Evolutionary conservation across 2,113 vertebrate species (phyloP), one percentile per base, ranked within the genome.

Genomic region (Rhinopithecus roxellana): DNA sequence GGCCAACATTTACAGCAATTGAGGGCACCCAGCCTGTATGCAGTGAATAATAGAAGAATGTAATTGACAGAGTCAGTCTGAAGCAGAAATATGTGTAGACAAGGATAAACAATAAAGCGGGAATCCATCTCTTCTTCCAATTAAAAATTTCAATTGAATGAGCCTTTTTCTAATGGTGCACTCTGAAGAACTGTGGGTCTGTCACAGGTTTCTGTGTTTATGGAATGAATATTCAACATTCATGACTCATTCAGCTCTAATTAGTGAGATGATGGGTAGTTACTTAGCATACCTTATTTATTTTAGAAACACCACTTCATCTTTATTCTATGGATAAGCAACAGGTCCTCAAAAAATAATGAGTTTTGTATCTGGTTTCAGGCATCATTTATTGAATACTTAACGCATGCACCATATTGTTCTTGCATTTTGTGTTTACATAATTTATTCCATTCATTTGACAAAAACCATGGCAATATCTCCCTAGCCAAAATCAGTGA

Each of bases 301-400:
- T 84, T 79, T 92, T 74, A 52, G 67, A 95, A 90, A 84, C 6
- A 30, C 3, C n/a, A 35, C 11, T 69, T 91, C n/a, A 52, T 78
- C 14, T 97, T 92, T 87, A 80, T 91, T 94, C 45, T 75, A 4
- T 20, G 57, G 32, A 55, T n/a, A 90, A 85, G 17, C 8, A 45
- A 43, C 4, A 17, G 12, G 22, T 80, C 40, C 61, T 98, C 4
- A 93, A 59, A 86, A 89, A 69, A 59, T 52, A 89, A 69, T 80
- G 48, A 87, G 18, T 22, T 61, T 95, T 82, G 18, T 43, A 30
- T 93, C 89, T 89, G 57, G 9, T 90, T 95, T 92, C 59, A 79
- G 13, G 14, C 5, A 91, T 48, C 74, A 64, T 27, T 89, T 89
- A 75, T 89, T 80, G 50, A 89, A 81, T 48, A 92, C 35, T 55